Conservation (phyloP, 2,888 invertebrate genomes). For the Agrochola circellaris region DNA sequence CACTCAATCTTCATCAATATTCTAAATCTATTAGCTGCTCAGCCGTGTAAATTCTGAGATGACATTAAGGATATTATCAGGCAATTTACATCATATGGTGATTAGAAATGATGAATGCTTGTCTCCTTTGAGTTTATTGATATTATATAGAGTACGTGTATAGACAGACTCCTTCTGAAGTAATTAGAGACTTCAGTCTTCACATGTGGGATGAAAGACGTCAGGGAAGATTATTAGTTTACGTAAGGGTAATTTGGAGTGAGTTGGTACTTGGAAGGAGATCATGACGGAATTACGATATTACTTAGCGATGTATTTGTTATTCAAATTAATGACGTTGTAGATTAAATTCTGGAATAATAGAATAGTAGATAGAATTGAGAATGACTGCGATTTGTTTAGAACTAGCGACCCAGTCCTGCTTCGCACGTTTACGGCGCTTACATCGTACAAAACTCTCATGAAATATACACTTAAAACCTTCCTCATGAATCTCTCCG, state of each 20-base stretch:
- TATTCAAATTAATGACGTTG: not conserved
- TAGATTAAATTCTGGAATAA: not conserved
- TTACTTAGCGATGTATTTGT: not conserved
- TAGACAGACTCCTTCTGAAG: constrained; percentile 47
- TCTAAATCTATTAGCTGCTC: constrained; percentile 56
- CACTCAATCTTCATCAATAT: constrained; percentile 53
- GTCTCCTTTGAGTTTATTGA: constrained; percentile 65
- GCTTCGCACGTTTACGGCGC: no score
- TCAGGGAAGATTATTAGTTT: constrained; percentile 62
- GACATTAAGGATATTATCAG: constrained; percentile 60
- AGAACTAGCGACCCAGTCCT: not conserved
- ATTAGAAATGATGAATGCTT: constrained; percentile 68
- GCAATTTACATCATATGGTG: constrained; percentile 70
- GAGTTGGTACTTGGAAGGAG: constrained; percentile 7
- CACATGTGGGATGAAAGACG: constrained; percentile 58
- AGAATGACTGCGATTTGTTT: not conserved
- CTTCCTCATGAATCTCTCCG: no score
- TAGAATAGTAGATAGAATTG: not conserved
- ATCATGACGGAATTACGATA: constrained; percentile 19
- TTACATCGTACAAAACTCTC: no score
- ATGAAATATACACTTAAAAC: no score
- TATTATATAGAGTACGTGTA: constrained; percentile 46
- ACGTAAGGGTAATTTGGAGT: constrained; percentile 52
- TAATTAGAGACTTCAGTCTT: constrained; percentile 70
- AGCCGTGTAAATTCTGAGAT: constrained; percentile 35